These are phyloP conservation scores for Bradypus variegatus DNA, from an alignment of 2,797 vertebrate genomes.

Conservation along the genomic window DNA sequence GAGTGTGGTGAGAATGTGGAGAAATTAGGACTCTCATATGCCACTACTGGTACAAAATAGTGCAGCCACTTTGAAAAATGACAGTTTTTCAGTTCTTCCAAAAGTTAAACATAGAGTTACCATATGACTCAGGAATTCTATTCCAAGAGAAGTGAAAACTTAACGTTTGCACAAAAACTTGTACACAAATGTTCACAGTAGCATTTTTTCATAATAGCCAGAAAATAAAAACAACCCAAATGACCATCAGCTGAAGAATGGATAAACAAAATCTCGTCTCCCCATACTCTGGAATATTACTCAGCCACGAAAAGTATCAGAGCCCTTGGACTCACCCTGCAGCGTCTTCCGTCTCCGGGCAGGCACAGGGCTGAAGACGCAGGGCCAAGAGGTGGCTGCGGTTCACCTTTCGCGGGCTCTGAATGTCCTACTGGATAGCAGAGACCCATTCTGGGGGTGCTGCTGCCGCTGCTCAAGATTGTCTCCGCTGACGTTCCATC, in stretches of 20 bases:
- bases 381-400: conserved; percentile 87
- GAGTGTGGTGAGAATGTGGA: too few relatives aligned
- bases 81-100: not conserved
- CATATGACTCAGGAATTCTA: not conserved
- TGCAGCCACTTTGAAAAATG: not conserved
- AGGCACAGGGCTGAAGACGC: conserved; percentile 90
- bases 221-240: not conserved
- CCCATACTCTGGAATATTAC: not conserved
- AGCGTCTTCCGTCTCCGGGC: conserved; percentile 86
- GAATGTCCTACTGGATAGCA: conserved; percentile 89
- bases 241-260: not conserved
- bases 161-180: not conserved
- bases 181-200: not conserved
- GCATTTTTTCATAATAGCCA: not conserved
- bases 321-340: too few relatives aligned
- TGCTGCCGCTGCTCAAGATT: conserved; percentile 83
- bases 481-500: conserved; percentile 75
- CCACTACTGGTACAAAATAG: too few relatives aligned
- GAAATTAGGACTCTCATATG: too few relatives aligned
- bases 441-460: conserved; percentile 92
- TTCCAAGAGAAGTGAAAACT: not conserved
- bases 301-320: not conserved
- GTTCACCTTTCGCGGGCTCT: conserved; percentile 90
- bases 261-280: not conserved
- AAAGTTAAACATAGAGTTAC: not conserved